Conservation (phyloP, 2,797 vertebrate species). For the Acanthornis magna region DNA sequence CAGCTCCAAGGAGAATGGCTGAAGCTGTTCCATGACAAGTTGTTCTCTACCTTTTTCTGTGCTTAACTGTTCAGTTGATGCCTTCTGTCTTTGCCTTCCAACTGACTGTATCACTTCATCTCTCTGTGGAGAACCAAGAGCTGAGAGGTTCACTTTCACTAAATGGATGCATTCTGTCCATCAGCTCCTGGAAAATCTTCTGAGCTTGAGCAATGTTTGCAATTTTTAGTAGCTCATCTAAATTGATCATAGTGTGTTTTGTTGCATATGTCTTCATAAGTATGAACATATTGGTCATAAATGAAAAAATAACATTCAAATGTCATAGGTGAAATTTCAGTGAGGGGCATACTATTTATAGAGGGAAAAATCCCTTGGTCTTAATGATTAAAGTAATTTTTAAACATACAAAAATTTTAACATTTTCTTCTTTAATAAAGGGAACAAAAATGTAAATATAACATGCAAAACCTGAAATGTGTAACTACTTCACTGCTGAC, state of each 20-base stretch:
- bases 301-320: not conserved
- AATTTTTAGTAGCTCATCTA: not conserved
- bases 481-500: not conserved
- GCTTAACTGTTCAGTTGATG: not conserved
- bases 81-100: not conserved
- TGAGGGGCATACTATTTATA: not conserved
- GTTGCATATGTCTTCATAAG: not conserved
- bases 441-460: not conserved
- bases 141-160: not conserved
- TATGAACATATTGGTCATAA: not conserved
- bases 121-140: not conserved
- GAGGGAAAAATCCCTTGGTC: not conserved
- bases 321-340: not conserved
- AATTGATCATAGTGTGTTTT: not conserved
- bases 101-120: not conserved
- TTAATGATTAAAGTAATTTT: not conserved
- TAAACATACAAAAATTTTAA: not conserved
- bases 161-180: not conserved
- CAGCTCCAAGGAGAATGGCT: not conserved
- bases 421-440: not conserved
- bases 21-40: not conserved
- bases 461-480: not conserved
- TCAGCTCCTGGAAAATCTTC: not conserved
- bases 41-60: not conserved
- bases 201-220: not conserved